phyloP scores from a whole-genome alignment of 2,113 vertebrate genomes.

The Monopterus albus region DNA sequence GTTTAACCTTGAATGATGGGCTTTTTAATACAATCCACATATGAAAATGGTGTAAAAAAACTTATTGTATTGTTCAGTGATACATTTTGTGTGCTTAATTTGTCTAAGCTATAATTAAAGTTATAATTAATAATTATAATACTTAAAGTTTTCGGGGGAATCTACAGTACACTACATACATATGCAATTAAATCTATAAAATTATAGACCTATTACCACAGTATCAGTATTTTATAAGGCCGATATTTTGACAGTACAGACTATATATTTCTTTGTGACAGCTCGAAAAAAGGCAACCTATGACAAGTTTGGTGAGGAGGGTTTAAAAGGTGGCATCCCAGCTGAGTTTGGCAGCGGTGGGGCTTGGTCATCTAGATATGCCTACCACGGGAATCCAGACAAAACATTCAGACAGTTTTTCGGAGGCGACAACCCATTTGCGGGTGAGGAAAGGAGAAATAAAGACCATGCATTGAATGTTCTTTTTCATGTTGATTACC shows the following conservation, averaged over 20 bases:
- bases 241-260: background rate
- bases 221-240: too few relatives aligned
- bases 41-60: too few relatives aligned
- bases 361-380: conserved; percentile 88
- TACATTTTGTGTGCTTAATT: too few relatives aligned
- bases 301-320: conserved; percentile 94
- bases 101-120: too few relatives aligned
- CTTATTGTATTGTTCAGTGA: too few relatives aligned
- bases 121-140: too few relatives aligned
- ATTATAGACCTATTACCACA: too few relatives aligned
- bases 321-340: conserved; percentile 91
- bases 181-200: too few relatives aligned
- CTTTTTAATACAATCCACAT: too few relatives aligned
- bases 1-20: too few relatives aligned
- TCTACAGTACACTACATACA: too few relatives aligned
- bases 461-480: background rate
- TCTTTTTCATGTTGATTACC: background rate
- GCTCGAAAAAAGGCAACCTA: conserved; percentile 91
- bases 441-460: conserved; percentile 78
- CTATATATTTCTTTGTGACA: conserved; percentile 42
- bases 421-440: conserved; percentile 94
- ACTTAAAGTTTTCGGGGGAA: too few relatives aligned
- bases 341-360: conserved; percentile 78
- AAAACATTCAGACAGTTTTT: conserved; percentile 94
- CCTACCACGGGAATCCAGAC: conserved; percentile 89